Evolutionary conservation across 1,140 invertebrate species (phyloP), one percentile per base, ranked within the genome.

Genomic region (Ips nitidus): DNA sequence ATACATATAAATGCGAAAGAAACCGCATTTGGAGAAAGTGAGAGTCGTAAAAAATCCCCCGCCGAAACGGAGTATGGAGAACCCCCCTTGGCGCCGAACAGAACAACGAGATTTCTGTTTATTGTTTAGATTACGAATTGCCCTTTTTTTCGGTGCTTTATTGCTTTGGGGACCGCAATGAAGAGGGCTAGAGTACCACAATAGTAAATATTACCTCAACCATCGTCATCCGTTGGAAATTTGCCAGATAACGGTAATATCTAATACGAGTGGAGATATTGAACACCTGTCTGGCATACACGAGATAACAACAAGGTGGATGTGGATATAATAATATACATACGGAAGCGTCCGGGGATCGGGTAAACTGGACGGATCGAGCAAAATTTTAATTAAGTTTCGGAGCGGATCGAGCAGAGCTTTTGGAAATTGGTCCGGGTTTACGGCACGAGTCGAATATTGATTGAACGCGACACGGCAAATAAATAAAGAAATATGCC

Each of bases 1-100:
- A 66, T 66, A 66, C 65, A 66, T 66, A 66, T 66, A 66, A 66
- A 66, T 66, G 65, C 52, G 65, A 66, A 58, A 66, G 65, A 66
- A 66, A 66, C 65, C 65, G 56, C 56, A 66, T 66, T 66, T 58
- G 6, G 55, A 40, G 56, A 59, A 41, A 58, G 65, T 58, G 65
- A 52, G 55, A 39, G 55, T 40, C 55, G 50, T 63, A 69, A 62
- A 61, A 69, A 55, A 52, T 7, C 56, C 57, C 50, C 38, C 47
- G 4, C 41, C 36, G 39, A 37, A 45, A 41, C 58, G 56, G 56
- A n/a, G 47, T n/a, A 37, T 47, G 8, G 5, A 55, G 8, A 55
- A 55, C 37, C 8, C 4, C 52, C 7, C 5, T 7, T 7, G 22
- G 37, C 56, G 41, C 39, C 52, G 56, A 42, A 60, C 52, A 60